Percentiles rank a stretch among this genome's conserved stretches.
Conservation (phyloP, 2,888 invertebrate species). For the Tachina lurida region DNA sequence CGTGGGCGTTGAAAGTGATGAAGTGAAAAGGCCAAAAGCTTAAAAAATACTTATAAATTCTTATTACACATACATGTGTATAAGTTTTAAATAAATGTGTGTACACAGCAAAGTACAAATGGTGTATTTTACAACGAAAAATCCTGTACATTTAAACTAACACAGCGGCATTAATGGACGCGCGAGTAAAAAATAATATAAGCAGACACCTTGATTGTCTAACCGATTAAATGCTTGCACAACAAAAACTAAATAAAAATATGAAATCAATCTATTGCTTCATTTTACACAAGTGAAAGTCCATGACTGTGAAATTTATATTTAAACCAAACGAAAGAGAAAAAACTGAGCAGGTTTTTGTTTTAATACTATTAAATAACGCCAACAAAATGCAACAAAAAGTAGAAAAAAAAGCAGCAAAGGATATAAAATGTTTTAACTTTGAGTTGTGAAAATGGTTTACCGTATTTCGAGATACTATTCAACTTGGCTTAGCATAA, state of each 20-base stretch:
- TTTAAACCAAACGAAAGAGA: slow-evolving; percentile 10
- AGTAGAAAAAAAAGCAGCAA: slow-evolving; percentile 21
- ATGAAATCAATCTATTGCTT: background rate
- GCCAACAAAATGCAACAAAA: background rate
- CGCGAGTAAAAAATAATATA: background rate
- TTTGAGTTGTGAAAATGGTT: slow-evolving; percentile 73
- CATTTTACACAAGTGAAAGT: slow-evolving; percentile 7
- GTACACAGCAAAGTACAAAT: background rate
- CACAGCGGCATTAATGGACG: slow-evolving; percentile 10
- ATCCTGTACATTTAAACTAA: slow-evolving; percentile 17
- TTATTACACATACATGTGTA: background rate
- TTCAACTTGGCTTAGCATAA: slow-evolving; percentile 2
- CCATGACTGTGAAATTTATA: slow-evolving; percentile 38
- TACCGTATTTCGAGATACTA: slow-evolving; percentile 61
- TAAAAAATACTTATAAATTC: slow-evolving; percentile 35
- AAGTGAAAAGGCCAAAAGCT: slow-evolving; percentile 56
- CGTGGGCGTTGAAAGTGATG: slow-evolving; percentile 47
- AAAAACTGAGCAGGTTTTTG: background rate
- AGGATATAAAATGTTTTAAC: slow-evolving; percentile 66
- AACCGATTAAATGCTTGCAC: slow-evolving; percentile 8
- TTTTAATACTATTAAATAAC: slow-evolving; percentile 3
- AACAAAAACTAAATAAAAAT: background rate
- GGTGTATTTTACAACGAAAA: background rate
- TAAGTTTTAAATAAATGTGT: background rate
- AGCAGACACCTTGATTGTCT: slow-evolving; percentile 9